Base-by-base conservation (phyloP, 2,113 vertebrate species). In the Rhombomys opimus region DNA sequence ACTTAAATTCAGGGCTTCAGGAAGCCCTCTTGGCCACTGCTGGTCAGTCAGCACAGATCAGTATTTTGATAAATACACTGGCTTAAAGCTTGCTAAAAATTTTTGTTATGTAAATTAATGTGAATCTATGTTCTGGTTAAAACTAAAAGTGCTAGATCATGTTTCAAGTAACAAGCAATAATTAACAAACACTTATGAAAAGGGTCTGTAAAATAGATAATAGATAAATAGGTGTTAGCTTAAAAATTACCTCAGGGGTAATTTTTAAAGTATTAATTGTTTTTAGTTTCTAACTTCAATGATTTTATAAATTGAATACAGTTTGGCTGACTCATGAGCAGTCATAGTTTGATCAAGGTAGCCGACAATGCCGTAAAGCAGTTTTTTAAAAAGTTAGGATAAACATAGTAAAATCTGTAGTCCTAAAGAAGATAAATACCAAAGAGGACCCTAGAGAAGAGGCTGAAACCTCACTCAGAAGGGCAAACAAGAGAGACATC, bases 111-210 rank as follows among this genome's bases (percentile, higher is more conserved):
- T 65, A 87, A 91, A 73, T 87, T 23, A 94, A 7, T 54, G 54
- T 89, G 61, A 78, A 27, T n/a, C 32, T 27, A 25, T 61, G 22
- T 41, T 41, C 30, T 89, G 76, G 54, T 90, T 89, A 65, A 25
- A 89, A 14, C 54, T 86, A 7, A 91, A 89, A 75, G 46, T 61
- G 15, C 92, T 59, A 38, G 52, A 25, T 70, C 25, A 59, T 95
- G 15, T 32, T 30, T 46, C 0, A 77, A 54, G 9, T 86, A 67
- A 30, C 82, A 80, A 57, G 81, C 75, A 89, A 90, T 65, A 93
- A 80, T 91, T 85, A 89, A 70, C 50, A 91, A 63, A 82, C 38
- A 54, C 27, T 96, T 73, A 94, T 41, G 38, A 61, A 70, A 75
- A 50, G 73, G 12, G 32, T 77, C 65, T 89, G 11, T 95, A 73